These are phyloP conservation scores for Numenius phaeopus DNA, from an alignment of 2,797 vertebrate genomes.

Conservation along the genomic window DNA sequence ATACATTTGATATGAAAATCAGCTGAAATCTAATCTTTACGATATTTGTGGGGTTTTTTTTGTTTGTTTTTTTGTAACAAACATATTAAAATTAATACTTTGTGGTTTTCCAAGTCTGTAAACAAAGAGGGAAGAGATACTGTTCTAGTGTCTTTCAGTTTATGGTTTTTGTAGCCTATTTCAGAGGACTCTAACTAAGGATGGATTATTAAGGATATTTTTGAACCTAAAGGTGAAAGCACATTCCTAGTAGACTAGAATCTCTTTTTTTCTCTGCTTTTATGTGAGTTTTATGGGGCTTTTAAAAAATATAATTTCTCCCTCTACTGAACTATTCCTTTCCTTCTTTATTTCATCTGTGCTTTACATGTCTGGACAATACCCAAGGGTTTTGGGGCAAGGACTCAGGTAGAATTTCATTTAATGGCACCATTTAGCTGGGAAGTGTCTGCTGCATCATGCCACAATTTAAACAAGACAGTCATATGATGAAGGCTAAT, in stretches of 20 bases:
- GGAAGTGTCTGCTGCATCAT: background rate
- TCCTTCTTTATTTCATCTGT: background rate
- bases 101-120: background rate
- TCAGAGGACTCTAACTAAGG: background rate
- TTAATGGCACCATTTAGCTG: background rate
- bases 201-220: background rate
- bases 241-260: background rate
- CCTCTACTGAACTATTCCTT: rapidly evolving
- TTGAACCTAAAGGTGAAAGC: background rate
- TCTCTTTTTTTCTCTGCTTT: background rate
- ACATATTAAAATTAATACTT: background rate
- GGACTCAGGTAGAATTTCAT: background rate
- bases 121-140: background rate
- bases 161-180: background rate
- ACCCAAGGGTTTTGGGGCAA: background rate
- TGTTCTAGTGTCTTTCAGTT: background rate
- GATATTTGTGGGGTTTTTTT: rapidly evolving
- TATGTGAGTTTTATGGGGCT: background rate
- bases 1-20: background rate
- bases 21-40: background rate
- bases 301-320: background rate
- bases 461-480: background rate
- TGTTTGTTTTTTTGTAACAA: background rate
- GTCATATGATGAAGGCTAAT: background rate
- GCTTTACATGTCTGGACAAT: background rate